A percentile compares a stretch with the other conserved stretches of the same genome.
phyloP scores from a whole-genome alignment of 2,113 vertebrate species.

The Gnathonemus echidnorhynchus region DNA sequence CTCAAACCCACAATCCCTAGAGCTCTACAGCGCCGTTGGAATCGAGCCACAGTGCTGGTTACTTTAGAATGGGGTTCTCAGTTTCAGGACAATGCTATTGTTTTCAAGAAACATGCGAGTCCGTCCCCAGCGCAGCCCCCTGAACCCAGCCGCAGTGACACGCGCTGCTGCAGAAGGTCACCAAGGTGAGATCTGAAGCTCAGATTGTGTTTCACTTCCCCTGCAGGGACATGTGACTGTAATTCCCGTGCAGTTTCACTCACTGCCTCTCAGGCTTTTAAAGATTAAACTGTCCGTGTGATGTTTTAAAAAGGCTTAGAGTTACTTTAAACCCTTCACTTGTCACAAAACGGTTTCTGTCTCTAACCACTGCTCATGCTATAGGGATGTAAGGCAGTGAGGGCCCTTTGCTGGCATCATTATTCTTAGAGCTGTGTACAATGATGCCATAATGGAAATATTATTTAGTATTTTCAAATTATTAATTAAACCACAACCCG shows the following conservation, averaged over 20 bases:
- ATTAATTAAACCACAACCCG: not conserved
- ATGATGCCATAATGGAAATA: not conserved
- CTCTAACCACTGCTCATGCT: conserved; percentile 28
- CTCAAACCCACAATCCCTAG: not conserved
- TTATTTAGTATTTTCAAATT: not conserved
- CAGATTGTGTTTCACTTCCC: not conserved
- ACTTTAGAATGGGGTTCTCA: not conserved
- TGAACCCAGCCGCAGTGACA: not conserved
- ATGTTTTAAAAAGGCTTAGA: conserved; percentile 49
- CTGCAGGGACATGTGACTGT: conserved; percentile 42
- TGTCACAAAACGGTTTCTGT: conserved; percentile 54
- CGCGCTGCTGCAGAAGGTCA: not conserved
- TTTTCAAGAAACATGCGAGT: not conserved
- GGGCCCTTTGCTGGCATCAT: not conserved
- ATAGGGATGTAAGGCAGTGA: not conserved
- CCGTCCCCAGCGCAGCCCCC: not conserved
- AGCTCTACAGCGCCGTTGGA: not conserved
- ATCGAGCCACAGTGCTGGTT: not conserved
- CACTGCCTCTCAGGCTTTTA: conserved; percentile 42
- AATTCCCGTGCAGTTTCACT: conserved; percentile 51
- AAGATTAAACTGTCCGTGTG: conserved; percentile 43
- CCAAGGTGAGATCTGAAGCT: not conserved
- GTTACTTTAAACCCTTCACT: conserved; percentile 41
- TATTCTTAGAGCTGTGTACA: not conserved
- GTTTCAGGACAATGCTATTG: not conserved